Evolutionary conservation across 1,140 invertebrate genomes (phyloP), one percentile per base, ranked within the genome.

Genomic region (Apocrypta bakeri): DNA sequence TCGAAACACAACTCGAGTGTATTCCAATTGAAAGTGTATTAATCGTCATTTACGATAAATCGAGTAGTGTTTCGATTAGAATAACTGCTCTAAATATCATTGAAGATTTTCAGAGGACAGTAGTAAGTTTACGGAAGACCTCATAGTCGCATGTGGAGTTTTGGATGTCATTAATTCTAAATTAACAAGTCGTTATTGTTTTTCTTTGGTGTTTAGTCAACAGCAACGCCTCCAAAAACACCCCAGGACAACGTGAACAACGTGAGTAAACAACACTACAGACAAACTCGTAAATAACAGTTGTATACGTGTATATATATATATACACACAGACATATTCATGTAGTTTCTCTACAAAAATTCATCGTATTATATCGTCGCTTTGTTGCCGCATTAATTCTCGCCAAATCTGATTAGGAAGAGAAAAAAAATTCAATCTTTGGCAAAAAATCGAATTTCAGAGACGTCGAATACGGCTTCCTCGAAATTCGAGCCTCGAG

Each of bases 201-300:
- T 87, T 91, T 89, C 90, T 86, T 92, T 87, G 87, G 84, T 90
- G 86, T 90, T 90, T 89, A 92, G 91, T 91, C 90, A 83, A 86
- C 88, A 85, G 86, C 88, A 73, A 88, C 89, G 77, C 86, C 88
- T 31, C 87, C 89, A 82, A 91, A 91, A 87, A 89, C 89, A 81
- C 89, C 89, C 40, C 87, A 88, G 88, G 90, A 91, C 68, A 82
- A 86, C 40, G 85, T 79, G 11, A 84, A 87, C 77, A 83, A 89
- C 85, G 90, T 91, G 88, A 91, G 90, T 91, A 90, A 11, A 69
- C 71, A 37, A 37, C 9, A 37, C 2, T 9, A 37, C 3, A 37
- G 33, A 9, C 33, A 37, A 37, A 37, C 33, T 37, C 33, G 9
- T 37, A 37, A 37, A 37, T 9, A 9, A 37, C 3, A 37, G 33